Conservation (phyloP, 1,140 invertebrate genomes). For the Drosophila arizonae region DNA sequence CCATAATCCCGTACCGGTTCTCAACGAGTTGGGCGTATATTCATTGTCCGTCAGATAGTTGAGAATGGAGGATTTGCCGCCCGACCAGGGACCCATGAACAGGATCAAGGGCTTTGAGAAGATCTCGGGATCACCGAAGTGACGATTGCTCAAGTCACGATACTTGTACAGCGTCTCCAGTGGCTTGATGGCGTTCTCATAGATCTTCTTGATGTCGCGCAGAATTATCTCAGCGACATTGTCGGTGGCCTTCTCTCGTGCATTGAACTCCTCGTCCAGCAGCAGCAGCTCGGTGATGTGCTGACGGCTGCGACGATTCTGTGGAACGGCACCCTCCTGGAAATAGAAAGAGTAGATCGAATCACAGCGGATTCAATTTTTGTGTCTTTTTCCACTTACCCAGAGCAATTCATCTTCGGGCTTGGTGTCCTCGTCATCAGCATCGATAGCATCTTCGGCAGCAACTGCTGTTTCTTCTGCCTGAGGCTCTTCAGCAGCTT, state of each 20-base stretch:
- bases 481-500: conserved; percentile 49
- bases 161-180: conserved; percentile 96
- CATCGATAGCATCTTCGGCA: conserved; percentile 57
- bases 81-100: conserved; percentile 97
- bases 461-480: conserved; percentile 40
- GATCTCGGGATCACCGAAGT: conserved; percentile 97
- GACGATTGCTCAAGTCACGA: conserved; percentile 94
- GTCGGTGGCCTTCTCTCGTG: conserved; percentile 88
- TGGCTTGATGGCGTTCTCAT: conserved; percentile 94
- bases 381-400: conserved; percentile 73
- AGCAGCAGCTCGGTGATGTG: conserved; percentile 92
- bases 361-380: too few relatives aligned
- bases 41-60: conserved; percentile 96
- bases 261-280: conserved; percentile 89
- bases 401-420: conserved; percentile 86
- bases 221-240: conserved; percentile 90
- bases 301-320: conserved; percentile 89
- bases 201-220: conserved; percentile 93
- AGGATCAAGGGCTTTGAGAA: conserved; percentile 96
- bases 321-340: conserved; percentile 88
- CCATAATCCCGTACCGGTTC: conserved; percentile 88
- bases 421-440: conserved; percentile 81
- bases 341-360: not conserved
- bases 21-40: conserved; percentile 90
- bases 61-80: conserved; percentile 96